Evolutionary conservation across 2,888 invertebrate genomes (phyloP), one percentile per base, ranked within the genome.

Genomic region (Lobophora halterata): DNA sequence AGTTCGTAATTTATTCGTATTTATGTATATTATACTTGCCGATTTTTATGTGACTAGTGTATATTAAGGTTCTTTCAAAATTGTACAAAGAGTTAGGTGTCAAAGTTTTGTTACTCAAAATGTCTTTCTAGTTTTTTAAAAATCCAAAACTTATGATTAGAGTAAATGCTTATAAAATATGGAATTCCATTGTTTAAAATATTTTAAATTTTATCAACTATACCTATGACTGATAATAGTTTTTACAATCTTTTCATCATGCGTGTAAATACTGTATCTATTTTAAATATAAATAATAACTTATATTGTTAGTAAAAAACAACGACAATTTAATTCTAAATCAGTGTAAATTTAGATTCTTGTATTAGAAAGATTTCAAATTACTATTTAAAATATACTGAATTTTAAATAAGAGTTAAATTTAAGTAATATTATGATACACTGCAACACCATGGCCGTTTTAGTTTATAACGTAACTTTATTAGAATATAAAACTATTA

Each of bases 301-400:
- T 56, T 52, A 36, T 41, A 41, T 67, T 40, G 64, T 66, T 59
- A 71, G 61, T 66, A 69, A 66, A 72, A 75, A 68, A 85, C 86
- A 83, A 87, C 86, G 85, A 87, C 75, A 76, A 81, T 65, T 74
- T 86, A 81, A 86, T 87, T 87, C 86, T 87, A 87, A 87, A 86
- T 85, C 58, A 69, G 55, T 80, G 74, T 81, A 75, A 68, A 51
- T 56, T 56, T 80, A 79, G 74, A 71, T 58, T 70, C 48, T 59
- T 61, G 57, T 51, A 46, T 44, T 50, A 51, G 48, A 48, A 37
- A 46, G 33, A 46, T 43, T 48, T 54, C 41, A 33, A 51, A 51
- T 41, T 31, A 41, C 17, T 42, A 45, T 43, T 37, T 37, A 44
- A n/a, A 51, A 48, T 49, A 58, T 54, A 58, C 58, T 37, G 29